Evolutionary conservation across 2,888 invertebrate genomes (phyloP), one percentile per base, ranked within the genome.

Genomic region (Molanna angustata): DNA sequence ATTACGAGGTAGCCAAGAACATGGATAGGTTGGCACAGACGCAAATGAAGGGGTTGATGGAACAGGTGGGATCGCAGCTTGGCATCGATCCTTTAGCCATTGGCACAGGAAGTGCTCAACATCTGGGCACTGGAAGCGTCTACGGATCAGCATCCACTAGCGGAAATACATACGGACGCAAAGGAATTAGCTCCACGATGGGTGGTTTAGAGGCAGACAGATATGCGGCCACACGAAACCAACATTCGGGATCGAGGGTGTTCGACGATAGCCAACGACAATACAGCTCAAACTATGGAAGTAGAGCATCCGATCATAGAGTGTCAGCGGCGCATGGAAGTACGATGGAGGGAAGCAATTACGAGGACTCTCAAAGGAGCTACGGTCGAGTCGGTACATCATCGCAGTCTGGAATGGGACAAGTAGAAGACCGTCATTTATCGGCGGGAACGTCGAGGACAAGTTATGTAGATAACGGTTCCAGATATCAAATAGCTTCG

Each of bases 1-100:
- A 77, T 60, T 77, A 68, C 60, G 77, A 77, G 65, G 67, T 66
- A 21, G 71, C 77, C 3, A 76, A 76, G 58, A 77, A 77, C 58
- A 77, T 77, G 77, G 77, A 77, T 59, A 54, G 61, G 1, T 60
- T 73, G 35, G 77, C 77, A 11, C 76, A 76, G 57, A 65, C 72
- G 51, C 77, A 77, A 63, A 72, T 77, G 74, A 70, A 75, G 46
- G 71, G 71, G 7, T 65, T 73, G 2, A 70, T 74, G 6, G 66
- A 63, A 40, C 72, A 72, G 62, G 72, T 74, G 4, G 67, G 75
- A 51, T 73, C 73, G 13, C 76, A 76, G 61, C 58, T 76, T 51
- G 76, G 76, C 11, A 72, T 72, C 31, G 73, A 69, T 37, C 65
- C 69, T 1, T 68, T 69, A 27, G 68, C 66, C 16, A 70, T 62